Conservation (phyloP, 2,113 vertebrate species). For the Labeo catla region DNA sequence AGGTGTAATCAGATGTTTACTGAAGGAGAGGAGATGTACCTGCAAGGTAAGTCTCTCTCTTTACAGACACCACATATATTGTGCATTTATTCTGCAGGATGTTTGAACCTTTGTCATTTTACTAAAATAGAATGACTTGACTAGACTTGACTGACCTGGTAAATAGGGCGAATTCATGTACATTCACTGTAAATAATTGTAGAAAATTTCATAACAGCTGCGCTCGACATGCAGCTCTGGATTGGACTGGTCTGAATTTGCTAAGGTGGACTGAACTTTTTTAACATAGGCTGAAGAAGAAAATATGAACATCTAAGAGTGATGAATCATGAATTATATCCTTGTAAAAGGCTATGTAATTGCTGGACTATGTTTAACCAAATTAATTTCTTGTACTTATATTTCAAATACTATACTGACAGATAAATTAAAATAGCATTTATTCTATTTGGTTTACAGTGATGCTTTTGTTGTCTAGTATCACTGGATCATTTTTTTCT, state of each 20-base stretch:
- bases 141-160: neutral
- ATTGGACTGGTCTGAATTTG: no score
- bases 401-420: neutral
- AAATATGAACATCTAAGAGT: no score
- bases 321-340: no score
- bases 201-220: neutral
- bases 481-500: neutral
- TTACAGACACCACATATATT: neutral
- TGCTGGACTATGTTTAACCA: neutral
- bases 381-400: neutral
- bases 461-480: neutral
- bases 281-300: neutral
- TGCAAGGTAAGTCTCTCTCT: constrained; percentile 85
- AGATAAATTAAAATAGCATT: neutral
- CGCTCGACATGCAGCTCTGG: neutral
- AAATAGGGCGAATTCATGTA: neutral
- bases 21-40: constrained; percentile 98
- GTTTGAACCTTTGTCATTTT: neutral
- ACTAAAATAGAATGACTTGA: neutral
- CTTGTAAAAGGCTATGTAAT: neutral
- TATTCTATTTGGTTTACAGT: neutral
- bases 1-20: constrained; percentile 92
- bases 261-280: neutral
- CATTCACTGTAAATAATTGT: neutral
- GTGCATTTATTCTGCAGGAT: neutral